A percentile compares a stretch with the other conserved stretches of the same genome.
phyloP scores from a whole-genome alignment of 1,140 invertebrate species.

The Bradynema listronoti region DNA sequence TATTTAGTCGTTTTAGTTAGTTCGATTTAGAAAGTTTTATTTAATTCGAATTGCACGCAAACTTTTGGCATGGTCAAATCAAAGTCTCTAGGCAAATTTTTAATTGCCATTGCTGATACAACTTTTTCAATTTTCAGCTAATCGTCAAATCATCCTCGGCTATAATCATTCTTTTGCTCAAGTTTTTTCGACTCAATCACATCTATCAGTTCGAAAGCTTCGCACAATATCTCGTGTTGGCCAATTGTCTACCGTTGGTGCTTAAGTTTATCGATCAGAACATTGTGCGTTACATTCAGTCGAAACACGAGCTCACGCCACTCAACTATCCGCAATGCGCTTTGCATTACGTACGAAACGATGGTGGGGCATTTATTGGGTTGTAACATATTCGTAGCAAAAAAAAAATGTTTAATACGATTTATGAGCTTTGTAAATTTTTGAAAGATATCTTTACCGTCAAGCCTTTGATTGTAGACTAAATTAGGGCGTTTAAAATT shows the following conservation, averaged over 20 bases:
- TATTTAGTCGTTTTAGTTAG: too few species aligned
- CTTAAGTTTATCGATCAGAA: slow-evolving; percentile 99
- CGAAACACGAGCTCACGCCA: slow-evolving; percentile 72
- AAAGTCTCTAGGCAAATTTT: too few species aligned
- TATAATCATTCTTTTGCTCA: slow-evolving; percentile 81
- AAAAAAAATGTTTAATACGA: slow-evolving; percentile 11
- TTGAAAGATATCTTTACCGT: slow-evolving; percentile 15
- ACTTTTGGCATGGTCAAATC: too few species aligned
- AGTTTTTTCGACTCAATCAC: slow-evolving; percentile 99
- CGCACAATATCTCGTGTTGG: slow-evolving; percentile 96
- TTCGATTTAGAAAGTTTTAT: too few species aligned
- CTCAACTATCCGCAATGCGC: slow-evolving; percentile 48
- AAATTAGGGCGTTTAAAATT: too few species aligned
- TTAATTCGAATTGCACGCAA: too few species aligned
- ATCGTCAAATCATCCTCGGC: slow-evolving; percentile 95
- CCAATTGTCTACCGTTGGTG: slow-evolving; percentile 95
- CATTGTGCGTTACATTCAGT: slow-evolving; percentile 85
- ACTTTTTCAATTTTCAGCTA: slow-evolving; percentile 76
- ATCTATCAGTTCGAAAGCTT: slow-evolving; percentile 96
- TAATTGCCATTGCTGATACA: not conserved
- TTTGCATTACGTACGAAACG: slow-evolving; percentile 47
- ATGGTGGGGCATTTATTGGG: slow-evolving; percentile 31
- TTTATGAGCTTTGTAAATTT: slow-evolving; percentile 17
- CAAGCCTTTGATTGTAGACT: too few species aligned
- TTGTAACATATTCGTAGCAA: too few species aligned